A percentile compares a stretch with the other conserved stretches of the same genome.
Conservation (phyloP, 1,140 invertebrate genomes). For the Zaprionus taronus region DNA sequence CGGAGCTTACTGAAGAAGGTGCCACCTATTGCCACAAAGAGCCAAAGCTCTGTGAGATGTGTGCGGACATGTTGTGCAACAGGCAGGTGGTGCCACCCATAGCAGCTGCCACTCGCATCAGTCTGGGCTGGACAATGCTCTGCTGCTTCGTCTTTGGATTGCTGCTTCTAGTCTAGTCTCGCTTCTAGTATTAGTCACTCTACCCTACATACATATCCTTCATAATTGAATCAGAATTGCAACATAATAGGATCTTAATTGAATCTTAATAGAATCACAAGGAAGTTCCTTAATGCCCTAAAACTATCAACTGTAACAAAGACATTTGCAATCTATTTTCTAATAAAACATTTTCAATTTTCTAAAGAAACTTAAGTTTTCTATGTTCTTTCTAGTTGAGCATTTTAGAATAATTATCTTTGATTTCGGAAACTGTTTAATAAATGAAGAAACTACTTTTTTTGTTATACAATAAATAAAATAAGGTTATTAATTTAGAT, state of each 20-base stretch:
- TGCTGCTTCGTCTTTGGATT: background rate
- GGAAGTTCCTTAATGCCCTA: background rate
- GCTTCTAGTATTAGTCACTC: too few relatives aligned
- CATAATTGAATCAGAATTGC: too few relatives aligned
- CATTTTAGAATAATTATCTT: background rate
- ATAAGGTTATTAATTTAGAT: too few relatives aligned
- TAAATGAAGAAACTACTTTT: too few relatives aligned
- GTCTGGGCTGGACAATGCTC: background rate
- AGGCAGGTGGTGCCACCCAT: conserved; percentile 10
- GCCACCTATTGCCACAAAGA: conserved; percentile 48
- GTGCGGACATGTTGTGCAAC: conserved; percentile 55
- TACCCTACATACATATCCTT: too few relatives aligned
- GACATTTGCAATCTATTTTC: background rate
- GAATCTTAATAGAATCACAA: background rate
- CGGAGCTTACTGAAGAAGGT: conserved; percentile 43
- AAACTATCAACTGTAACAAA: background rate
- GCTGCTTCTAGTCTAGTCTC: background rate
- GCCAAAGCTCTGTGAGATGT: conserved; percentile 46
- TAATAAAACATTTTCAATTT: conserved; percentile 2
- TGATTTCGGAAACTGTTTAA: background rate
- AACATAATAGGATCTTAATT: background rate
- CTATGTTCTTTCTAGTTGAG: too few relatives aligned
- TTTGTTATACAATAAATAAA: too few relatives aligned
- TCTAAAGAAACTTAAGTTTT: background rate
- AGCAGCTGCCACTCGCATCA: background rate